Conservation (phyloP, 2,113 vertebrate genomes). For the Ptyas mucosa region DNA sequence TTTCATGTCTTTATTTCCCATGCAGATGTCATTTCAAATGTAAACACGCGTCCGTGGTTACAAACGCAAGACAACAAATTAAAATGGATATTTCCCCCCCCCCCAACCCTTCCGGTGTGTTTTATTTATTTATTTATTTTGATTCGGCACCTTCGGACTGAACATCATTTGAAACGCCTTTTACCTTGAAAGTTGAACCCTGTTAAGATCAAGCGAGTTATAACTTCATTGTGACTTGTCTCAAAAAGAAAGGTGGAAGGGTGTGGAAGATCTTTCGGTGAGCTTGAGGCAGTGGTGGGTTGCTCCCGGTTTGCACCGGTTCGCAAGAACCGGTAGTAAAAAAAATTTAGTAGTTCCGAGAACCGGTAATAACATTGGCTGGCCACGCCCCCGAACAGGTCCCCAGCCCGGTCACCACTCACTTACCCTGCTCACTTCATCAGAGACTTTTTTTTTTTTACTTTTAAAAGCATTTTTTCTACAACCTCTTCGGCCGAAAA, state of each 20-base stretch:
- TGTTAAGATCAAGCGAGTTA: constrained; percentile 9
- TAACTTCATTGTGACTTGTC: background rate
- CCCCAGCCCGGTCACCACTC: too few relatives aligned
- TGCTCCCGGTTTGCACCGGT: too few relatives aligned
- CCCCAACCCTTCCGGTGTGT: background rate
- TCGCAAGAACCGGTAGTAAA: too few relatives aligned
- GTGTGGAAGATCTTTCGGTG: background rate
- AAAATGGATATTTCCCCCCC: background rate
- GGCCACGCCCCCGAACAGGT: too few relatives aligned
- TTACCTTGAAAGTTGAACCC: constrained; percentile 13
- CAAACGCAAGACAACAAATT: constrained; percentile 36
- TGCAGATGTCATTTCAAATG: constrained; percentile 25
- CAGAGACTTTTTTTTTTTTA: too few relatives aligned
- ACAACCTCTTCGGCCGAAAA: too few relatives aligned
- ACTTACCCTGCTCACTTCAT: too few relatives aligned
- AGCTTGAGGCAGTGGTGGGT: background rate
- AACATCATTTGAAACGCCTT: constrained; percentile 19
- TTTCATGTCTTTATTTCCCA: constrained; percentile 36
- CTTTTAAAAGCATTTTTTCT: too few relatives aligned
- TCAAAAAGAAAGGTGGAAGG: background rate
- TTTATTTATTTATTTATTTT: background rate
- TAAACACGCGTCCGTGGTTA: constrained; percentile 13
- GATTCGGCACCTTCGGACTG: constrained; percentile 7
- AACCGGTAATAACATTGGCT: too few relatives aligned
- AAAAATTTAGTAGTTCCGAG: too few relatives aligned